Evolutionary conservation across 2,888 invertebrate genomes (phyloP).

Genomic region (Eupithecia subfuscata): DNA sequence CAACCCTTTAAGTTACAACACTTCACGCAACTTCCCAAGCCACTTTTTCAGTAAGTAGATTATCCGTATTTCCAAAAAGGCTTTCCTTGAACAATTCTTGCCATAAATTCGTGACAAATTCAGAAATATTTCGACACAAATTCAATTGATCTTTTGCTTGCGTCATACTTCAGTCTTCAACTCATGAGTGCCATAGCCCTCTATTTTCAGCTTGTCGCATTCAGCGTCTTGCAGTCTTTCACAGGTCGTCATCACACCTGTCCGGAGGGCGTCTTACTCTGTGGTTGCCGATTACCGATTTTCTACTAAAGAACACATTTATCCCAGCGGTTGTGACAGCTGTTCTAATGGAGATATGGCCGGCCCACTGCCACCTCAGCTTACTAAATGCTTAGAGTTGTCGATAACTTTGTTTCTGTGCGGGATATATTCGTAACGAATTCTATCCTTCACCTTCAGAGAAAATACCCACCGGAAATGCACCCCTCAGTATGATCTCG

Average conservation of each 20-base stretch:
- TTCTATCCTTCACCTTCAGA: background rate
- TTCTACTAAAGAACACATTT: background rate
- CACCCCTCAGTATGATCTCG: constrained; percentile 13
- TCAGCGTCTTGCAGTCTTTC: background rate
- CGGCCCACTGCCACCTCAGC: background rate
- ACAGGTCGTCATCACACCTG: background rate
- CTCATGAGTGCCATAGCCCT: background rate
- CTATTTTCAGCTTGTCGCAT: background rate
- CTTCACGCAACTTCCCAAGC: no score
- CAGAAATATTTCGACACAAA: no score
- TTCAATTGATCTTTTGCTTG: background rate
- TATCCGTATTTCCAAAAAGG: no score
- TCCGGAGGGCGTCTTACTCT: background rate
- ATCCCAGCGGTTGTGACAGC: background rate
- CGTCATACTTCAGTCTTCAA: background rate
- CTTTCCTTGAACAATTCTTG: no score
- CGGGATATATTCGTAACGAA: background rate
- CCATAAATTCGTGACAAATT: no score
- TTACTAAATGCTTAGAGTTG: background rate
- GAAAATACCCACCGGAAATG: background rate
- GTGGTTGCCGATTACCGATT: background rate
- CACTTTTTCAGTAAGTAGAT: no score
- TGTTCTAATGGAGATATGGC: background rate
- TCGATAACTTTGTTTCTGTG: background rate
- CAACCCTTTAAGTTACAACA: no score